phyloP scores from a whole-genome alignment of 2,888 invertebrate species.

The Tethea ocularis region DNA sequence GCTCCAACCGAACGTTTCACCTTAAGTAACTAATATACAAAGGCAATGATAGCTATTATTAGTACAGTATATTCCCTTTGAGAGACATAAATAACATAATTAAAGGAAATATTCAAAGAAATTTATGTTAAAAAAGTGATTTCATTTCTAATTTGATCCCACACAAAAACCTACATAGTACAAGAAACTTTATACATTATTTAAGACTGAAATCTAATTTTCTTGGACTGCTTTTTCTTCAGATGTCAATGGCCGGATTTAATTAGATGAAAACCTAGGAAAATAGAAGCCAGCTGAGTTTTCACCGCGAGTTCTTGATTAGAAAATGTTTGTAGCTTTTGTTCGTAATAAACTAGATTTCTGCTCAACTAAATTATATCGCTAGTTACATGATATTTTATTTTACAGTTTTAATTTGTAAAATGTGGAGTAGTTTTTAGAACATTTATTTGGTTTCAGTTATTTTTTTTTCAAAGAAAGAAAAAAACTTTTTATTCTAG shows the following conservation, averaged over 20 bases:
- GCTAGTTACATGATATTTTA: neutral
- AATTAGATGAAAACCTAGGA: neutral
- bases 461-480: too few species aligned
- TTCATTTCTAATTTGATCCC: neutral
- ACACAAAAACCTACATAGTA: too few species aligned
- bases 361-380: neutral
- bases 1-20: too few species aligned
- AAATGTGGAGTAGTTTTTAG: too few species aligned
- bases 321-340: neutral
- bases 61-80: too few species aligned
- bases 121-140: neutral
- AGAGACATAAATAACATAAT: too few species aligned
- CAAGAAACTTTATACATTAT: neutral
- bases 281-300: neutral
- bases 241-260: neutral
- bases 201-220: conserved; percentile 1
- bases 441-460: too few species aligned
- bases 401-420: too few species aligned
- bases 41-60: too few species aligned
- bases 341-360: neutral
- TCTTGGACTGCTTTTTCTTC: neutral
- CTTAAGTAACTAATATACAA: too few species aligned
- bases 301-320: neutral
- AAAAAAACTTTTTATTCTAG: too few species aligned
- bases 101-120: neutral